Conservation (phyloP, 2,797 vertebrate species). For the Malurus splendens region DNA sequence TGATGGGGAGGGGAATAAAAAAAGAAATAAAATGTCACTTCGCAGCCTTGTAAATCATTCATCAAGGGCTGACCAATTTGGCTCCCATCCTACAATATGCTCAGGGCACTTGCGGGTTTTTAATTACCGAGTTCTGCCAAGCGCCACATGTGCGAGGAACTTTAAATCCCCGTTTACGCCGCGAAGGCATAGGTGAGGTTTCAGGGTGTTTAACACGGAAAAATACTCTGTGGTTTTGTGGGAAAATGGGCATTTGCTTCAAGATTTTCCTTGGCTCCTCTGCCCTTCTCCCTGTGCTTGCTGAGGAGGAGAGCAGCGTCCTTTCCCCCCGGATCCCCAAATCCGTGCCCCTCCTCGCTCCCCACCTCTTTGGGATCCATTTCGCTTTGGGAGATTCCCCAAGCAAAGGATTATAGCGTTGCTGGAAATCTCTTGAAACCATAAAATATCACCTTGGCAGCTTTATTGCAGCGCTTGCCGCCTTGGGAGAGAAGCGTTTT, state of each 20-base stretch:
- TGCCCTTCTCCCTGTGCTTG: background rate
- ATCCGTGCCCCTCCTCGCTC: background rate
- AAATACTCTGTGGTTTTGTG: slow-evolving; percentile 46
- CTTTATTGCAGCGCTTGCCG: slow-evolving; percentile 55
- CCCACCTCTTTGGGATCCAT: slow-evolving; percentile 4
- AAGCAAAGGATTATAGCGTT: slow-evolving; percentile 48
- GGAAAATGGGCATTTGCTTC: slow-evolving; percentile 21
- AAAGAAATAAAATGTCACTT: slow-evolving; percentile 60
- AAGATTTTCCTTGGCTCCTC: slow-evolving; percentile 26
- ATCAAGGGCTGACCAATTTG: slow-evolving; percentile 56
- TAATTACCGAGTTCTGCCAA: slow-evolving; percentile 64
- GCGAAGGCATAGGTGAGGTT: slow-evolving; percentile 19
- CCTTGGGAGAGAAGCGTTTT: slow-evolving; percentile 64
- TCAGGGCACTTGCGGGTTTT: slow-evolving; percentile 60
- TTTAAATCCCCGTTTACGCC: slow-evolving; percentile 14
- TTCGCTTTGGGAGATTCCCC: slow-evolving; percentile 57
- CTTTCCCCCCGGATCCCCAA: background rate
- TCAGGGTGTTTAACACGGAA: slow-evolving; percentile 22
- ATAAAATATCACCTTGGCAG: slow-evolving; percentile 68
- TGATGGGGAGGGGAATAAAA: slow-evolving; percentile 21
- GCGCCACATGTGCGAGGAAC: slow-evolving; percentile 51
- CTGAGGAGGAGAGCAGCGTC: background rate
- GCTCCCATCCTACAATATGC: slow-evolving; percentile 55
- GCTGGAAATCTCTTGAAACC: slow-evolving; percentile 67
- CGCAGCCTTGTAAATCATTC: slow-evolving; percentile 63